Evolutionary conservation across 2,113 vertebrate genomes (phyloP), one percentile per base, ranked within the genome.

Genomic region (Seriola quinqueradiata): DNA sequence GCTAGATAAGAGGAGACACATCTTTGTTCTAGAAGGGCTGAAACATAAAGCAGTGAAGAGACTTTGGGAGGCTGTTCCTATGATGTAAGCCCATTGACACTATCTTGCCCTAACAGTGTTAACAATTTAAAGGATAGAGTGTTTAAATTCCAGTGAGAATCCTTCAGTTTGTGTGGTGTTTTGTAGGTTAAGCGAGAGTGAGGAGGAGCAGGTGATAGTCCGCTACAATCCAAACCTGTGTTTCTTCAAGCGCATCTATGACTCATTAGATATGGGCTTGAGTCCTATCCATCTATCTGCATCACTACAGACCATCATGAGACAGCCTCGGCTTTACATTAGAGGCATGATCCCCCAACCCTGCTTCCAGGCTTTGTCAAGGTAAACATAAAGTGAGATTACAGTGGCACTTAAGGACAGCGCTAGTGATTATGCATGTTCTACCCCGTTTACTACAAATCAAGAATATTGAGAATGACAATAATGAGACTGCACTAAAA

Each of bases 11-110:
- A 79, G 25, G 79, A 75, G 81, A 17, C 95, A 97, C 88, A 89
- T 98, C 52, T 93, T 97, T 70, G 71, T 97, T 61, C 88, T 97
- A 44, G 97, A 97, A 88, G 97, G 97, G 59, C 79, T 97, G 77
- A 96, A 92, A 44, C 83, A 94, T n/a, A 89, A 89, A 75, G 96
- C 95, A 61, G 83, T 97, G 61, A 93, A 48, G 90, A 91, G 17
- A 70, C 90, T 97, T 4, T 96, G 96, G 96, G 93, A 96, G 10
- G 89, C 77, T 12, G 75, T 93, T 55, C 89, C 89, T 48, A 77
- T 85, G 66, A 92, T 81, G 92, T 94, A 93, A 92, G 93, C 16
- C 8, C 54, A 54, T 19, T 50, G 36, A 8, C 58, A 3, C 25
- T 63, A 13, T 82, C 74, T 64, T 60, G 42, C 17, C 36, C 38